Percentiles rank a stretch among this genome's conserved stretches.
Evolutionary conservation across 2,797 vertebrate genomes (phyloP).

Genomic region (Notolabrus celidotus): DNA sequence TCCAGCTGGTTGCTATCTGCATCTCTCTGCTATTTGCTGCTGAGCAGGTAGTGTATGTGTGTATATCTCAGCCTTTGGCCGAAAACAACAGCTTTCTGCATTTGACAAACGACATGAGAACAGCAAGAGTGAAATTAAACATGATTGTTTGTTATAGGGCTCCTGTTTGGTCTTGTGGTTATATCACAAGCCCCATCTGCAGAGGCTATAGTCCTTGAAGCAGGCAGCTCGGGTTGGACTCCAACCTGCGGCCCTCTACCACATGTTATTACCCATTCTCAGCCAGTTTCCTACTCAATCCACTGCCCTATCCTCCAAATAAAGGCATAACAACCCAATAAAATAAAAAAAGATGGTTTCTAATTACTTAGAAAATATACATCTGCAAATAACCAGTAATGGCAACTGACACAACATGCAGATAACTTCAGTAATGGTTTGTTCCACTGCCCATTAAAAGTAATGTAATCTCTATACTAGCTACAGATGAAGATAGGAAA

Average conservation of each 20-base stretch:
- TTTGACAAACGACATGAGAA: background rate
- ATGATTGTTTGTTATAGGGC: background rate
- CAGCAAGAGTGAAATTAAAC: background rate
- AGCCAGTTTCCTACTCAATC: too few relatives aligned
- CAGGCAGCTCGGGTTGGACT: too few relatives aligned
- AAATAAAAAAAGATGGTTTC: too few relatives aligned
- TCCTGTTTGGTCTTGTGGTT: too few relatives aligned
- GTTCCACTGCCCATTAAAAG: background rate
- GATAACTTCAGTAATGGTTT: background rate
- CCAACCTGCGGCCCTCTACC: too few relatives aligned
- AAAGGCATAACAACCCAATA: too few relatives aligned
- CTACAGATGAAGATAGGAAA: background rate
- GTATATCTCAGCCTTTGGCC: background rate
- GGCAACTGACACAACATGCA: background rate
- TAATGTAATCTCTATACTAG: background rate
- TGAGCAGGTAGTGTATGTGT: background rate
- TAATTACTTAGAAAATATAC: background rate
- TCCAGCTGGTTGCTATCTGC: background rate
- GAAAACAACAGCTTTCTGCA: too few relatives aligned
- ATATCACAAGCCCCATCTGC: too few relatives aligned
- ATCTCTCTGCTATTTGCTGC: background rate
- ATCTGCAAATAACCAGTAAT: background rate
- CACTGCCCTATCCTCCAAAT: too few relatives aligned
- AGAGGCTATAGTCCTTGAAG: too few relatives aligned
- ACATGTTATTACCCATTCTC: too few relatives aligned